Evolutionary conservation across 1,140 invertebrate genomes (phyloP), one percentile per base, ranked within the genome.

Genomic region (Oncopodura yosiiana): DNA sequence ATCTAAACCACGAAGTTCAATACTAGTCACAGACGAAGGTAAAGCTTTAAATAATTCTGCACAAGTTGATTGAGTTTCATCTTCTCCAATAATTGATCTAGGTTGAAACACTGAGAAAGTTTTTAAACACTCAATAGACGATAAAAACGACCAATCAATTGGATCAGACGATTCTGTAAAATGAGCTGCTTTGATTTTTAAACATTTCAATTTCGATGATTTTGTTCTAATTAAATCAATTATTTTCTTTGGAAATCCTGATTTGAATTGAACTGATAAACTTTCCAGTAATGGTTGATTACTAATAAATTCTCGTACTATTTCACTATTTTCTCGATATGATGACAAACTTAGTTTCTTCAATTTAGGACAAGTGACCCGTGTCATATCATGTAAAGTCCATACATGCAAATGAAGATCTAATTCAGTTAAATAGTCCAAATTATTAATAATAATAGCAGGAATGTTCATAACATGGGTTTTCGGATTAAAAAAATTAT

Each of bases 61-160:
- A 16, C 48, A 37, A 26, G 48, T 49, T 2, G 34, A 30, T 34
- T 34, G 8, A 2, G 37, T 49, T 49, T 49, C 48, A 32, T 49
- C 48, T 29, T 38, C 48, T 12, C 37, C 48, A 11, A 38, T 14
- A 26, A 9, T n/a, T n/a, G 48, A 49, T 16, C 37, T 26, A 14
- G 53, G 53, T 27, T 43, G 45, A 32, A 36, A 34, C 19, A 55
- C 49, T 6, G 16, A 24, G 34, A 55, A 55, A 30, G 49, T 45
- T 27, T 24, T 55, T 9, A 55, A 37, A 23, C 41, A 21, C 12
- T 14, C n/a, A 36, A 55, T 49, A 26, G 37, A 41, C n/a, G 29
- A 18, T 16, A 49, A 29, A 46, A 53, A 53, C 2, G 27, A 23
- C 52, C 52, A 53, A n/a, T 53, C 52, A 27, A 53, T 39, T 11